Percentiles rank a stretch among this genome's conserved stretches.
These are phyloP conservation scores for Oryzias celebensis DNA, from an alignment of 2,113 vertebrate species.

Conservation along the genomic window DNA sequence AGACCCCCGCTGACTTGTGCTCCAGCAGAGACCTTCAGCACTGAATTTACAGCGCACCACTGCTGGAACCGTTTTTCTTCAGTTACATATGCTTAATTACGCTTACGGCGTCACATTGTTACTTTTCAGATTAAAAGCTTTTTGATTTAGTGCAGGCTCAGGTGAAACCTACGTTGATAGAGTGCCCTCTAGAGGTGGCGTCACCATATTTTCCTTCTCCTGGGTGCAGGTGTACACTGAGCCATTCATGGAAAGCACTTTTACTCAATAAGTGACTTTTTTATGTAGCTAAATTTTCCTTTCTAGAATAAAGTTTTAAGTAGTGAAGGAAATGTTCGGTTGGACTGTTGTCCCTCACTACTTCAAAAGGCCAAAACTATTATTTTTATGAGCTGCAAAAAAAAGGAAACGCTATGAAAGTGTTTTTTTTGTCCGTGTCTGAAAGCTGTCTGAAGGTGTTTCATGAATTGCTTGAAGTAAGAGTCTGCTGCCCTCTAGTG, in stretches of 20 bases:
- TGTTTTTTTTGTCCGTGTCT: no score
- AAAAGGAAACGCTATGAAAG: no score
- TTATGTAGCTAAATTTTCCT: no score
- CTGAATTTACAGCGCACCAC: background rate
- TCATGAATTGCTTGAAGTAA: no score
- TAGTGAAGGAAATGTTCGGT: no score
- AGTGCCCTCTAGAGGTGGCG: conserved; percentile 63
- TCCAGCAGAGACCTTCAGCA: conserved; percentile 16
- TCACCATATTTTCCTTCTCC: background rate
- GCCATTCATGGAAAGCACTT: background rate
- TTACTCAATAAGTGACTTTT: background rate
- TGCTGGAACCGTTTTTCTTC: conserved; percentile 1
- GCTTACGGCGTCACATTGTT: conserved; percentile 39
- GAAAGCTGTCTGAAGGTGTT: no score
- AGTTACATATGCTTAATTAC: conserved; percentile 24
- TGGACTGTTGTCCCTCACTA: no score
- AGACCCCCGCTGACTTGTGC: conserved; percentile 29
- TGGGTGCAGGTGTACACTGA: background rate
- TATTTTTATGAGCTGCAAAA: no score
- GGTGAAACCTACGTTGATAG: conserved; percentile 11
- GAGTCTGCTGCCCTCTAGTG: no score
- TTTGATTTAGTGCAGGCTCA: conserved; percentile 31
- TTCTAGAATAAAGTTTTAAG: no score
- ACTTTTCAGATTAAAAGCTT: conserved; percentile 24
- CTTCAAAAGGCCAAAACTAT: no score